Conservation (phyloP, 2,113 vertebrate species). For the Nesoenas mayeri region DNA sequence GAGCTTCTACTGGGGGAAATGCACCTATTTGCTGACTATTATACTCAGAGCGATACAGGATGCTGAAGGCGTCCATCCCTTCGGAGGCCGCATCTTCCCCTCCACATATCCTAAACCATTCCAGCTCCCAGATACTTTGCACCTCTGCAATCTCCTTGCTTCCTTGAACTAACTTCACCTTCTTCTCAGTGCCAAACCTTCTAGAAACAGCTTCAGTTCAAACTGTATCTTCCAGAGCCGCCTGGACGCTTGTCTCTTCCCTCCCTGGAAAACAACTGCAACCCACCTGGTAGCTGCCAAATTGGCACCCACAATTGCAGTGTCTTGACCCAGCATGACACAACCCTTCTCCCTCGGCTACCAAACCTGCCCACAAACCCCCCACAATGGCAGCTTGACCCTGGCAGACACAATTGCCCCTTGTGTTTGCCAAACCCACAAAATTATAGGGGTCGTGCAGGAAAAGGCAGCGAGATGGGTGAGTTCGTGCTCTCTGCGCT, state of each 20-base stretch:
- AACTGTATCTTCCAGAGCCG: not conserved
- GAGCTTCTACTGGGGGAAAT: not conserved
- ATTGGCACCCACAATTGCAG: constrained; percentile 60
- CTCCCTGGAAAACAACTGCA: constrained; percentile 38
- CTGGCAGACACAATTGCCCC: constrained; percentile 61
- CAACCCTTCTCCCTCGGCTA: constrained; percentile 39
- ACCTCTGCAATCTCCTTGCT: not conserved
- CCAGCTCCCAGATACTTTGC: not conserved
- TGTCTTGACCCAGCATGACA: constrained; percentile 53
- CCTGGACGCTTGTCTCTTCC: not conserved
- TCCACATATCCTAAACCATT: not conserved
- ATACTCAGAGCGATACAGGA: fast-evolving
- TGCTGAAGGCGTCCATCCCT: not conserved
- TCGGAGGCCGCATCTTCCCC: not conserved
- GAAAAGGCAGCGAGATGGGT: constrained; percentile 38
- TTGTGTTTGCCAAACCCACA: constrained; percentile 70
- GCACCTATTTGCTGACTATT: not conserved
- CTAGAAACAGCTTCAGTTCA: constrained; percentile 16
- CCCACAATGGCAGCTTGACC: constrained; percentile 66
- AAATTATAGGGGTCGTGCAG: constrained; percentile 63
- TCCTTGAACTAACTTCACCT: not conserved
- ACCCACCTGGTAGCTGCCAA: constrained; percentile 16
- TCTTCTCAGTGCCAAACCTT: not conserved
- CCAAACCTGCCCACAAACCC: constrained; percentile 47
- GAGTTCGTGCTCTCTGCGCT: constrained; percentile 49